Base-by-base conservation (phyloP, 2,113 vertebrate species). In the Pitta sordida region DNA sequence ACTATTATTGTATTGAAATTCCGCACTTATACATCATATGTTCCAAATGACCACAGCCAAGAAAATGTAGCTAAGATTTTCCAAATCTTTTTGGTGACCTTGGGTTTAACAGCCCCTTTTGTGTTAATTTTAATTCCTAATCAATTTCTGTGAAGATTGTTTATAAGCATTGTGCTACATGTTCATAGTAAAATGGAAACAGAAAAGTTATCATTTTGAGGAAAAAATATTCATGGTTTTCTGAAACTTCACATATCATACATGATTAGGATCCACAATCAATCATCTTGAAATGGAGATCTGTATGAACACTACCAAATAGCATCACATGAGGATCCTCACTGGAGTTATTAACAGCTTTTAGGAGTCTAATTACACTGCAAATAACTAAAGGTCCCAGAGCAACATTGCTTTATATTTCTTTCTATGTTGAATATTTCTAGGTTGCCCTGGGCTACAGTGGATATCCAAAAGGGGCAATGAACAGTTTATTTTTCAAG, bases 401-500 rank as follows among this genome's bases (percentile, higher is more conserved):
- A 34, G 52, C 15, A 86, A 32, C 17, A 43, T 53, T 49, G 29
- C 5, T 11, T 63, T 89, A 73, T 89, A 32, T 78, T 88, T 80
- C 48, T 41, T 69, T 60, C 22, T 37, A 3, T 74, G 34, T 70
- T 86, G 6, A 48, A 59, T 44, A 41, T 75, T 74, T 73, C 26
- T 43, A 90, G 86, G 77, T 83, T 69, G 60, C 82, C 23, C 55
- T 83, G 36, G 86, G 86, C 71, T 92, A 92, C 39, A 79, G 78
- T 56, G 86, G 90, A 64, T 92, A 89, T 83, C 90, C 82, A 79
- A 94, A 86, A 78, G 82, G 82, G 17, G 41, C 90, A 64, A 20
- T 41, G 29, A 92, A 69, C 34, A 86, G 71, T 69, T 82, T 94
- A 7, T 90, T 94, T 83, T 51, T 15, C 41, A 43, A 36, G 37